These are phyloP conservation scores for Norana najaformis DNA, from an alignment of 2,888 invertebrate genomes.

Conservation along the genomic window DNA sequence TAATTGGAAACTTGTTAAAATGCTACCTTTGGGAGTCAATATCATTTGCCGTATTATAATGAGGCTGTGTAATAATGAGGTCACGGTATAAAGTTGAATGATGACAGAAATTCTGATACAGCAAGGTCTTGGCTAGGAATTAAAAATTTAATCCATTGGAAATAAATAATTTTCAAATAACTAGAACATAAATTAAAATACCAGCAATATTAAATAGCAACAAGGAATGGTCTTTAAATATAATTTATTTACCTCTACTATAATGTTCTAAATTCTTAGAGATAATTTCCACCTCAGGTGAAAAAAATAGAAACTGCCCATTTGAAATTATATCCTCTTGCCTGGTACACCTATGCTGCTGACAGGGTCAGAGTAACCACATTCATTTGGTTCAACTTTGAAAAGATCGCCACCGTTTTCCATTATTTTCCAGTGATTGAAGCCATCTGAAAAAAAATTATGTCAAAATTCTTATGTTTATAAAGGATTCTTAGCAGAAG, in stretches of 20 bases:
- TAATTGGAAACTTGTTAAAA: not conserved
- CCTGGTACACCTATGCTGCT: slow-evolving; percentile 24
- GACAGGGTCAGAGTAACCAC: not conserved
- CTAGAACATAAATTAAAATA: not conserved
- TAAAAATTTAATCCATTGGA: not conserved
- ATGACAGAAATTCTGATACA: not conserved
- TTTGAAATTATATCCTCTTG: not conserved
- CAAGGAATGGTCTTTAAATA: not conserved
- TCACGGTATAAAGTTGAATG: not conserved
- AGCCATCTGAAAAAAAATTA: slow-evolving; percentile 14
- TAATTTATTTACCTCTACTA: not conserved
- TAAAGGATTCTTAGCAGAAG: not conserved
- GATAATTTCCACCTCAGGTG: not conserved
- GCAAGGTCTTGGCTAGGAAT: not conserved
- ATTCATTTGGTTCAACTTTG: not conserved
- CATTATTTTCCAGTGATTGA: not conserved
- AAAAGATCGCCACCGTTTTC: not conserved
- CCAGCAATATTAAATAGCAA: not conserved
- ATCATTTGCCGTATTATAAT: not conserved
- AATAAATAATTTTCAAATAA: not conserved
- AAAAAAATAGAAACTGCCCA: not conserved
- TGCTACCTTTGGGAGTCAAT: not conserved
- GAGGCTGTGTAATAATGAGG: not conserved
- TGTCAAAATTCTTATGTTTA: not conserved
- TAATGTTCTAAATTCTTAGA: not conserved